Conservation (phyloP, 2,888 invertebrate species). For the Lasioglossum morio region DNA sequence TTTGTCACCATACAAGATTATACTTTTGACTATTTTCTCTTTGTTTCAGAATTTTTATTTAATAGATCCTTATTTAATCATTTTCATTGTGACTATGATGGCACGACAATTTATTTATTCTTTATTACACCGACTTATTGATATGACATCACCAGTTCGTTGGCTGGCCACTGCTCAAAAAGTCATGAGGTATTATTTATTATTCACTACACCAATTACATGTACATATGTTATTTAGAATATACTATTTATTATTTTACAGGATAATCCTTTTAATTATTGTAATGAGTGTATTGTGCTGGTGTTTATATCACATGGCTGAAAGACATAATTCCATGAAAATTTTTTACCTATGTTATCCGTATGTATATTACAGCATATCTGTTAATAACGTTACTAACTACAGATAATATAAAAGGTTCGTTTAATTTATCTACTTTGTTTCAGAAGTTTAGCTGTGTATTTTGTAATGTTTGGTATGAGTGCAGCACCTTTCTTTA, state of each 20-base stretch:
- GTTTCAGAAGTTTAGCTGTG: constrained; percentile 88
- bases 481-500: constrained; percentile 91
- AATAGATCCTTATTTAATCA: constrained; percentile 94
- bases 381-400: background rate
- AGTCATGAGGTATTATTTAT: constrained; percentile 85
- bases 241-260: constrained; percentile 77
- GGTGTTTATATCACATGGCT: constrained; percentile 90
- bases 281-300: constrained; percentile 87
- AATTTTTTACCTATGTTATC: constrained; percentile 94
- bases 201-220: constrained; percentile 83
- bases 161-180: constrained; percentile 81
- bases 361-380: constrained; percentile 89
- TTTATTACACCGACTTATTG: constrained; percentile 86
- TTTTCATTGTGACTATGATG: constrained; percentile 93
- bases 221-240: constrained; percentile 11
- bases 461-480: constrained; percentile 94
- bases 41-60: constrained; percentile 95
- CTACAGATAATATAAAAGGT: background rate
- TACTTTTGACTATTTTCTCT: constrained; percentile 16
- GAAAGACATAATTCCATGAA: constrained; percentile 91
- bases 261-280: constrained; percentile 88
- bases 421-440: constrained; percentile 40
- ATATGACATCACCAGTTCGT: constrained; percentile 84
- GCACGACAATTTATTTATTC: constrained; percentile 92
- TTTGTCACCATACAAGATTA: background rate